These are phyloP conservation scores for Bryconaethiops microstoma DNA, from an alignment of 2,797 vertebrate genomes.

Conservation along the genomic window DNA sequence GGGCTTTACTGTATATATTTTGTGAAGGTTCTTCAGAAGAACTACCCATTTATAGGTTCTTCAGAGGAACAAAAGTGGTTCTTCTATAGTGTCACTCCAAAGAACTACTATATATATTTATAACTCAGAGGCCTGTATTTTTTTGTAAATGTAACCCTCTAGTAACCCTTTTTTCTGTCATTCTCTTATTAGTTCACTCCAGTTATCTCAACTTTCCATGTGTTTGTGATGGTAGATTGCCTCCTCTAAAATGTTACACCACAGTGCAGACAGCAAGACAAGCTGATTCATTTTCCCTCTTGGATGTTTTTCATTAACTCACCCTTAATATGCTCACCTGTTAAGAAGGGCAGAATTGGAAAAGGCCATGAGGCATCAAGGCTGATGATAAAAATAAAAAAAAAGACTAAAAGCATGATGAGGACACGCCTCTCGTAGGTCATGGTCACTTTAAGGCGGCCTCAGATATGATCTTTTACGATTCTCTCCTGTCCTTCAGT, in stretches of 20 bases:
- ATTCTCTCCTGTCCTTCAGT: slow-evolving; percentile 7
- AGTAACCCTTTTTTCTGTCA: neutral
- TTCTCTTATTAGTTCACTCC: neutral
- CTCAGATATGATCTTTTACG: slow-evolving; percentile 31
- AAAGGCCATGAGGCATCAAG: slow-evolving; percentile 8
- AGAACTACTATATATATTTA: neutral
- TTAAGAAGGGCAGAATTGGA: slow-evolving; percentile 24
- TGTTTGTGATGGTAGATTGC: neutral
- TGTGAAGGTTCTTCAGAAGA: too few relatives aligned
- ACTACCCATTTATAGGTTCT: neutral
- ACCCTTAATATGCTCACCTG: slow-evolving; percentile 32
- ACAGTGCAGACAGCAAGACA: slow-evolving; percentile 16
- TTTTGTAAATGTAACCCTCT: too few relatives aligned
- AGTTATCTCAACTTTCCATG: neutral
- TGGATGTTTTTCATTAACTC: slow-evolving; percentile 39
- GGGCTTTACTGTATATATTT: too few relatives aligned
- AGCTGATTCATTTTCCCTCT: slow-evolving; percentile 25
- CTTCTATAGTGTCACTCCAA: neutral
- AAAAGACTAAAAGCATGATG: slow-evolving; percentile 17
- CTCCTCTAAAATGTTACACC: slow-evolving; percentile 4
- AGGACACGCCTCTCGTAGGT: slow-evolving; percentile 8
- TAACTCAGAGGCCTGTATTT: too few relatives aligned
- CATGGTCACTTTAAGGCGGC: slow-evolving; percentile 1
- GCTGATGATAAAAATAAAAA: neutral
- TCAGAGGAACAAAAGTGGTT: neutral